Evolutionary conservation across 1,140 invertebrate genomes (phyloP).

Genomic region (Idris sp.): DNA sequence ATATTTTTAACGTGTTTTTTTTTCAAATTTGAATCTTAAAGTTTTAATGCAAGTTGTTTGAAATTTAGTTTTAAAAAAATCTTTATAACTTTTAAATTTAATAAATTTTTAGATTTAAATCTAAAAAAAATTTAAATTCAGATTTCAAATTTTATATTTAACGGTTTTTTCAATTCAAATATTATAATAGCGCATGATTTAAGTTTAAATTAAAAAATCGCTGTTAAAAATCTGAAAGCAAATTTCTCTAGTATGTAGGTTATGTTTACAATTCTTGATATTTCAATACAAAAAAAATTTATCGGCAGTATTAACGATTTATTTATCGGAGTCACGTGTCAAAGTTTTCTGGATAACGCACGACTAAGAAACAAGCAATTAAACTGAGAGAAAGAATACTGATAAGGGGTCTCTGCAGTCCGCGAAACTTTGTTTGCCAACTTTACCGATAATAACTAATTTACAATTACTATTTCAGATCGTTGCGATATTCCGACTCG

Average conservation of each 20-base stretch:
- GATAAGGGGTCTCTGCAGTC: conserved; percentile 40
- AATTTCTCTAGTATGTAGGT: conserved; percentile 14
- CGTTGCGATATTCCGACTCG: conserved; percentile 13
- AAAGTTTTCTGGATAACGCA: conserved; percentile 42
- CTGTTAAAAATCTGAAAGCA: too few species aligned
- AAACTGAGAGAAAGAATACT: conserved; percentile 50
- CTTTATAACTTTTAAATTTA: too few species aligned
- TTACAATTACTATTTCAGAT: conserved; percentile 38
- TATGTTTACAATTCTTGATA: conserved; percentile 20
- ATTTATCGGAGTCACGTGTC: conserved; percentile 55
- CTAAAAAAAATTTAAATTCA: too few species aligned
- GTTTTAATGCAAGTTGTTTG: too few species aligned
- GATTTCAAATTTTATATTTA: too few species aligned
- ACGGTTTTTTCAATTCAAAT: too few species aligned
- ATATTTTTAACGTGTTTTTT: conserved; percentile 2
- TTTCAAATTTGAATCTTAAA: background rate
- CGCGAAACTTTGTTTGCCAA: conserved; percentile 55
- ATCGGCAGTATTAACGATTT: conserved; percentile 52
- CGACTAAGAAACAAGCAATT: conserved; percentile 26
- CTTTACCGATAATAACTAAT: conserved; percentile 48
- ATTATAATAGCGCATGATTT: too few species aligned
- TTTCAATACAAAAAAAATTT: conserved; percentile 42
- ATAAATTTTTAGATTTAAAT: too few species aligned
- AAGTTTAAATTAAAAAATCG: too few species aligned
- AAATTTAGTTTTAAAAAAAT: too few species aligned